phyloP scores from a whole-genome alignment of 2,888 invertebrate species.

The Junonia oenone region DNA sequence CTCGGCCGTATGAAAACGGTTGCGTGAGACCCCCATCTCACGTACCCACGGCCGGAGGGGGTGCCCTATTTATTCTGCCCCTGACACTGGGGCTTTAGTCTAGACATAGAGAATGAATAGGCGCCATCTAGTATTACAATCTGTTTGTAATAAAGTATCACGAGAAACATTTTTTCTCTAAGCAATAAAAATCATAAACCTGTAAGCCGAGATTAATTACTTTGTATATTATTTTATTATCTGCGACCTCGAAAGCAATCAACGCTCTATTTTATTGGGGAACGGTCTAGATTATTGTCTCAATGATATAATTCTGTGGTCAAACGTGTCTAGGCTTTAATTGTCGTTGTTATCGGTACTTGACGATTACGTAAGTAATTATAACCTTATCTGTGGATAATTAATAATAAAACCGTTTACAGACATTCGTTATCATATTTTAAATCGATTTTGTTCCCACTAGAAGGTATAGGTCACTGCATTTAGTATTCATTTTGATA shows the following conservation, averaged over 20 bases:
- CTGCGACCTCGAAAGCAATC: conserved; percentile 27
- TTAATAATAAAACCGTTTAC: background rate
- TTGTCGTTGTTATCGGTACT: conserved; percentile 11
- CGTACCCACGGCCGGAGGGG: too few species aligned
- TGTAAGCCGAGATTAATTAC: conserved; percentile 8
- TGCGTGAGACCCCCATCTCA: too few species aligned
- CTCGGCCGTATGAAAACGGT: too few species aligned
- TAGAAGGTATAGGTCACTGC: background rate
- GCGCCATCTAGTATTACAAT: too few species aligned
- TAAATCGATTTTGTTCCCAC: too few species aligned
- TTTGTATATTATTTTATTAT: conserved; percentile 16
- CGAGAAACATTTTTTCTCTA: conserved; percentile 2
- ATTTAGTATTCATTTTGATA: too few species aligned
- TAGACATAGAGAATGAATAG: too few species aligned
- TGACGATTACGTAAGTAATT: conserved; percentile 9
- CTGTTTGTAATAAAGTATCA: too few species aligned
- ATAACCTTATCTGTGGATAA: background rate
- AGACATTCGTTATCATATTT: background rate
- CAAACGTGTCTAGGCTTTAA: conserved; percentile 12
- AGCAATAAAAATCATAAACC: conserved; percentile 12
- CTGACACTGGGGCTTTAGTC: too few species aligned
- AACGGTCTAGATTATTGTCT: conserved; percentile 23
- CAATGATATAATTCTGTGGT: conserved; percentile 18
- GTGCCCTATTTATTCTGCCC: too few species aligned
- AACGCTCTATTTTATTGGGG: conserved; percentile 24